Percentiles rank a stretch among this genome's conserved stretches.
Evolutionary conservation across 2,797 vertebrate genomes (phyloP).

Genomic region (Ammospiza maritima): DNA sequence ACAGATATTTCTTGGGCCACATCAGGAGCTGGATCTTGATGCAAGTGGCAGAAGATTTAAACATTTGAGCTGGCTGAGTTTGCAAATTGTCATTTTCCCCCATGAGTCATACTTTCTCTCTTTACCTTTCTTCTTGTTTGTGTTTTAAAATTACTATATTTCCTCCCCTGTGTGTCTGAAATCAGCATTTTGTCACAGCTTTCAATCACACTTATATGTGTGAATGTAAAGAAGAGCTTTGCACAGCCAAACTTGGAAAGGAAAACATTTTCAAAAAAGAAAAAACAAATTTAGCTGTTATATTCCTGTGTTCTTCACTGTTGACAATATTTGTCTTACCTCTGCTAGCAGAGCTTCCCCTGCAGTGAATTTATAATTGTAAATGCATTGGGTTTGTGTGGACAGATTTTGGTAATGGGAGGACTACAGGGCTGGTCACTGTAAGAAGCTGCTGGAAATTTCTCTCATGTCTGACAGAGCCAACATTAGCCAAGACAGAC

Average conservation of each 20-base stretch:
- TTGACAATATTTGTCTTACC: slow-evolving; percentile 7
- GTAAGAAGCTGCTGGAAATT: not conserved
- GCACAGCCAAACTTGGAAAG: not conserved
- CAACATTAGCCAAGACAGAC: not conserved
- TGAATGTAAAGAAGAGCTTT: not conserved
- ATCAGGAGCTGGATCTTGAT: not conserved
- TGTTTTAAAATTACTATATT: not conserved
- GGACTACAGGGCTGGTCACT: not conserved
- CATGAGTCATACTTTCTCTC: not conserved
- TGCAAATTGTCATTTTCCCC: not conserved
- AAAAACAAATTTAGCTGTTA: not conserved
- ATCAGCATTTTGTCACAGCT: slow-evolving; percentile 9
- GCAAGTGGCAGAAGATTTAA: not conserved
- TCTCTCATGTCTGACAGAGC: not conserved
- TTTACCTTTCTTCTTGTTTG: not conserved
- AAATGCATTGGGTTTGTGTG: not conserved
- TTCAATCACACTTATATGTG: not conserved
- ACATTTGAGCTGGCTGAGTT: not conserved
- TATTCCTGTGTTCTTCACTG: not conserved
- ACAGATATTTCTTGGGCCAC: not conserved
- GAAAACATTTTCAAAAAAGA: not conserved
- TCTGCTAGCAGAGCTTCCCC: not conserved
- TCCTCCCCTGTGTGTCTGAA: not conserved
- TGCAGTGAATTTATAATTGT: not conserved
- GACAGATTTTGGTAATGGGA: not conserved